These are phyloP conservation scores for Lerema accius DNA, from an alignment of 1,140 invertebrate species.

Conservation along the genomic window DNA sequence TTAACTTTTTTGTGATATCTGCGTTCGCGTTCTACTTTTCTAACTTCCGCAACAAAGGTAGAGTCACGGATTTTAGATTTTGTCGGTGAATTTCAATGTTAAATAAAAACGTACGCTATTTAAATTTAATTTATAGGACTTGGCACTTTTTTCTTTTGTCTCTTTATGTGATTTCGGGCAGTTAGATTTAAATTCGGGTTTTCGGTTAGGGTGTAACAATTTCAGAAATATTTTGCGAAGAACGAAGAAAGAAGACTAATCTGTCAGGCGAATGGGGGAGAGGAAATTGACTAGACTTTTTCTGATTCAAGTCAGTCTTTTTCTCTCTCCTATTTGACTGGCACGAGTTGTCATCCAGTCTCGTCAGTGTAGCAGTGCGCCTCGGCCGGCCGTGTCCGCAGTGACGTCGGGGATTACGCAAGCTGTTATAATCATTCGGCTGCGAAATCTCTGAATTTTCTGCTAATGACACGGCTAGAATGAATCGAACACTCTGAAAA, in stretches of 20 bases:
- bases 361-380: slow-evolving; percentile 4
- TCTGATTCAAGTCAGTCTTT: slow-evolving; percentile 76
- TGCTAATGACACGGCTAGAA: slow-evolving; percentile 57
- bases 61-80: slow-evolving; percentile 46
- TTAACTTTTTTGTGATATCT: slow-evolving; percentile 14
- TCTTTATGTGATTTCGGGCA: slow-evolving; percentile 54
- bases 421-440: slow-evolving; percentile 66
- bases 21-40: slow-evolving; percentile 66
- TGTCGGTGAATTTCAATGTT: slow-evolving; percentile 37
- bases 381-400: slow-evolving; percentile 58
- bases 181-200: slow-evolving; percentile 39
- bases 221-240: slow-evolving; percentile 52
- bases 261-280: slow-evolving; percentile 73
- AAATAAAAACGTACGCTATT: slow-evolving; percentile 31
- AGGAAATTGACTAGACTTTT: slow-evolving; percentile 73
- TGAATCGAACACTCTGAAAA: slow-evolving; percentile 44
- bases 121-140: slow-evolving; percentile 38
- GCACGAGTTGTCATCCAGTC: slow-evolving; percentile 51
- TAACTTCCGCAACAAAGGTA: slow-evolving; percentile 61
- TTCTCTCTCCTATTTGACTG: slow-evolving; percentile 80
- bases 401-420: slow-evolving; percentile 78
- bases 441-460: slow-evolving; percentile 79
- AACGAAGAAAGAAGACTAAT: slow-evolving; percentile 55
- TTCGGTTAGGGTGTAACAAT: slow-evolving; percentile 40
- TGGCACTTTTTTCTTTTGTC: slow-evolving; percentile 50